Evolutionary conservation across 2,888 invertebrate species (phyloP), one percentile per base, ranked within the genome.

Genomic region (Leptodirus hochenwartii): DNA sequence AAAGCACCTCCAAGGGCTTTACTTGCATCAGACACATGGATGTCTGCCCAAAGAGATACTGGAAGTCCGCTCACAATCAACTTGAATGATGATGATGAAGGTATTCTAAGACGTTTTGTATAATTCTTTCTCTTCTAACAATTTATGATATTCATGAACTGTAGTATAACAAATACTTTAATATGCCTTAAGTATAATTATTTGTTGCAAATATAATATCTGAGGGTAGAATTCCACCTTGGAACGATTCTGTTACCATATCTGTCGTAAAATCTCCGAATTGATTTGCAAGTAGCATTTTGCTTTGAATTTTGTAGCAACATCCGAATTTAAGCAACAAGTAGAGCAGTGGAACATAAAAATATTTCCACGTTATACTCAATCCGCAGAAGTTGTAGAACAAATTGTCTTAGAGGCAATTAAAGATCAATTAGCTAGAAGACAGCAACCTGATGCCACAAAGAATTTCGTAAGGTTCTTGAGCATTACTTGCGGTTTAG

Each of bases 381-480:
- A 63, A 34, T 61, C 63, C 22, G 60, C 62, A 39, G 79, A 81
- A 34, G 61, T 61, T 11, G 71, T 85, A 11, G 88, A 90, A 47
- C 70, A 70, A 15, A 66, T 82, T 33, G 81, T 90, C 1, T 54
- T 87, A 40, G 90, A 91, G 42, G 74, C 81, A 1, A 77, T 90
- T 17, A 79, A 80, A 43, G 91, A 93, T 41, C 85, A 87, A 50
- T 57, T 91, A 9, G 76, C 77, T 39, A 62, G 87, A 28, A 66
- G 91, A 17, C 82, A 84, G 44, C 79, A 81, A 20, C 78, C 80
- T 0, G 84, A 88, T 43, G 75, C 81, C 30, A 85, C 85, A 0
- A 73, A 87, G 33, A 90, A 88, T 42, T 80, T 91, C 42, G 64
- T 95, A 1, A 76, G 80, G 41, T 66, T 93, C 33, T 58, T 95